These are phyloP conservation scores for Horisme vitalbata DNA, from an alignment of 2,888 invertebrate genomes.

Conservation along the genomic window DNA sequence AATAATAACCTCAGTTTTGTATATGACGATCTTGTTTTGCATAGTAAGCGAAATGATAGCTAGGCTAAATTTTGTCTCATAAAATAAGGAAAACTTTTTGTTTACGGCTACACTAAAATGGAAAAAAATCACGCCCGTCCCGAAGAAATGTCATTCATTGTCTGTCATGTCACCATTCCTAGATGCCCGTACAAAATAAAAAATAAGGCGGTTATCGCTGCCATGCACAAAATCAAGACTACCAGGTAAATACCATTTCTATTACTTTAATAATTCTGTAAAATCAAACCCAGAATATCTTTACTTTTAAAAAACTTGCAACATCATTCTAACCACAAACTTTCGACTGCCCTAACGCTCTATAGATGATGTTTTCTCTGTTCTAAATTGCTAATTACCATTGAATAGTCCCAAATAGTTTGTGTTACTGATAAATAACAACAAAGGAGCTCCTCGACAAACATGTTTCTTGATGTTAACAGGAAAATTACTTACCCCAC, in stretches of 20 bases:
- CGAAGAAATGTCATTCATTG: constrained; percentile 34
- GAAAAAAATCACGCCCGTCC: constrained; percentile 21
- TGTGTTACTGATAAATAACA: too few relatives aligned
- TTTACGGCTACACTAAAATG: constrained; percentile 7
- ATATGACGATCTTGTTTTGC: too few relatives aligned
- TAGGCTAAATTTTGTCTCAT: not conserved
- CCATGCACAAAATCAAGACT: constrained; percentile 81
- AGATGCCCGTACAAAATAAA: constrained; percentile 73
- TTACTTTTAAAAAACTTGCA: constrained; percentile 41
- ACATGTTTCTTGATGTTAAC: not conserved
- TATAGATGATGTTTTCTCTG: not conserved
- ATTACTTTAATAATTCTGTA: constrained; percentile 1
- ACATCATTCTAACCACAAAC: constrained; percentile 66
- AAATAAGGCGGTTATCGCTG: constrained; percentile 70
- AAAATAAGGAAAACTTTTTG: not conserved
- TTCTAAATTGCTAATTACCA: not conserved
- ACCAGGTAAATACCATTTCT: constrained; percentile 56
- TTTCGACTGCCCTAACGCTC: not conserved
- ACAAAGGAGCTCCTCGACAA: not conserved
- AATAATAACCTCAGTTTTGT: too few relatives aligned
- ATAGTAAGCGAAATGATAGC: too few relatives aligned
- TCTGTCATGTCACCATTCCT: constrained; percentile 73
- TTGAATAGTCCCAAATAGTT: too few relatives aligned
- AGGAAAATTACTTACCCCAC: constrained; percentile 6
- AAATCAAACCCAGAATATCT: constrained; percentile 5